These are phyloP conservation scores for Hipposideros larvatus DNA, from an alignment of 2,797 vertebrate species.

Conservation along the genomic window DNA sequence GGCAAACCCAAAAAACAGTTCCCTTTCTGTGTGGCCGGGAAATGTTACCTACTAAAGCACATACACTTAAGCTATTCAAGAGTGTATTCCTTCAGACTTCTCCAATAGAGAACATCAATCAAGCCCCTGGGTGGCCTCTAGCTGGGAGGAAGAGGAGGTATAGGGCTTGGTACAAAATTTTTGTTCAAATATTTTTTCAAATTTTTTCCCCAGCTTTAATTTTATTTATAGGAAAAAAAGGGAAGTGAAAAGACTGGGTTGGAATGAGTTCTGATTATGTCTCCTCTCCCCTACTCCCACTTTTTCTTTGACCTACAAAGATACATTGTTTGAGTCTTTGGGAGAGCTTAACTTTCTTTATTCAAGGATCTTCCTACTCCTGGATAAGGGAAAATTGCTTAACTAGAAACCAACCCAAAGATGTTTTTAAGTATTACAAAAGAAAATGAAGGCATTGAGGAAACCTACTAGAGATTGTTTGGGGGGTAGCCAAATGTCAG, in stretches of 20 bases:
- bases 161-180: conserved; percentile 55
- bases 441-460: conserved; percentile 79
- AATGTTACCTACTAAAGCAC: conserved; percentile 61
- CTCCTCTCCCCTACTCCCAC: neutral
- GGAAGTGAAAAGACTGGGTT: neutral
- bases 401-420: conserved; percentile 61
- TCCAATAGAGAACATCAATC: conserved; percentile 31
- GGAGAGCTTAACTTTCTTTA: conserved; percentile 45
- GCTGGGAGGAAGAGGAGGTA: neutral
- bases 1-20: conserved; percentile 61
- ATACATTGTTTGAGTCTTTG: conserved; percentile 60
- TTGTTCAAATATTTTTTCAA: conserved; percentile 76
- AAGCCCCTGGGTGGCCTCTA: conserved; percentile 75
- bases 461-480: conserved; percentile 59
- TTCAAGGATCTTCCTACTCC: conserved; percentile 33
- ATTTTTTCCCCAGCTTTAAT: conserved; percentile 47
- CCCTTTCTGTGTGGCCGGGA: conserved; percentile 75
- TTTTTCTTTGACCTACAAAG: conserved; percentile 74
- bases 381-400: conserved; percentile 37
- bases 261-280: conserved; percentile 49
- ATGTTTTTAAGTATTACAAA: conserved; percentile 73
- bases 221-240: conserved; percentile 75
- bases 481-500: conserved; percentile 69
- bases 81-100: conserved; percentile 59
- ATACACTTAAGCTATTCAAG: conserved; percentile 46